Evolutionary conservation across 2,888 invertebrate species (phyloP).

Genomic region (Syritta pipiens): DNA sequence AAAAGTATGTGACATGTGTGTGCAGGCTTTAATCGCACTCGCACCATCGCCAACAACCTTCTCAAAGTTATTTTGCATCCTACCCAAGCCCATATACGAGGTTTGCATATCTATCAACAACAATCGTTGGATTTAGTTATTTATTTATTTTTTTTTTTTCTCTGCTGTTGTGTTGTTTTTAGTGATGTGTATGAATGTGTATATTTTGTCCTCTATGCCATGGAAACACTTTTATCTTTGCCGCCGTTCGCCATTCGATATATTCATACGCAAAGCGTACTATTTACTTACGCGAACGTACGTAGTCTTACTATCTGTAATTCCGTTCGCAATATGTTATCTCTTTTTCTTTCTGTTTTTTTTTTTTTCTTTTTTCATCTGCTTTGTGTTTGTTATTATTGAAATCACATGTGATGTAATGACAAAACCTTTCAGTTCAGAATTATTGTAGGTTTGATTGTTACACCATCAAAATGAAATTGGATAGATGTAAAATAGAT

Average conservation of each 20-base stretch:
- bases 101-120: slow-evolving; percentile 49
- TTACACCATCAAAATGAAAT: no score
- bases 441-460: no score
- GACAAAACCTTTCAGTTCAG: no score
- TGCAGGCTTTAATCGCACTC: slow-evolving; percentile 12
- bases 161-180: slow-evolving; percentile 3
- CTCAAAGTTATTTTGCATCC: slow-evolving; percentile 10
- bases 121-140: slow-evolving; percentile 42
- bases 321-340: slow-evolving; percentile 21
- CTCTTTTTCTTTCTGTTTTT: not conserved
- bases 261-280: slow-evolving; percentile 41
- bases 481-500: not conserved
- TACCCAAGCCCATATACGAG: slow-evolving; percentile 36
- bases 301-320: slow-evolving; percentile 22
- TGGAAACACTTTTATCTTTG: slow-evolving; percentile 50
- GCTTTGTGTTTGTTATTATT: slow-evolving; percentile 7
- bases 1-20: slow-evolving; percentile 6
- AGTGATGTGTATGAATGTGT: slow-evolving; percentile 1
- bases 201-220: slow-evolving; percentile 15
- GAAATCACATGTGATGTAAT: not conserved
- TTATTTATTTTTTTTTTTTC: slow-evolving; percentile 32
- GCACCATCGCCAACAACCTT: slow-evolving; percentile 1
- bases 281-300: slow-evolving; percentile 31
- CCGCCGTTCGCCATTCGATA: slow-evolving; percentile 47
- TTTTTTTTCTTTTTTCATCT: not conserved